phyloP scores from a whole-genome alignment of 2,113 vertebrate genomes.

The Lutjanus erythropterus region DNA sequence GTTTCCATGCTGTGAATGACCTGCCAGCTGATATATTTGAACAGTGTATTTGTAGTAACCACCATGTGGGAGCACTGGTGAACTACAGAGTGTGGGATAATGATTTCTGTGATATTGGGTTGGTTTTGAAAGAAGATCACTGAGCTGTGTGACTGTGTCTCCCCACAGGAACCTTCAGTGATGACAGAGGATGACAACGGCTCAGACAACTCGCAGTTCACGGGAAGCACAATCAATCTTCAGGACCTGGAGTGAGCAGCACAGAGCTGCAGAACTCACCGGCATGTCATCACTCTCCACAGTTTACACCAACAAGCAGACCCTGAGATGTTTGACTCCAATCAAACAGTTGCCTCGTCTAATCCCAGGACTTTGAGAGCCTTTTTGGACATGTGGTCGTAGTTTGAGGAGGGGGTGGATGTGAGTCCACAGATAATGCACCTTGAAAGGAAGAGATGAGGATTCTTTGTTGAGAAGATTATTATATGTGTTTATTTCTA shows the following conservation, averaged over 20 bases:
- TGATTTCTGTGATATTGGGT: neutral
- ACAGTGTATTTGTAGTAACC: too few species aligned
- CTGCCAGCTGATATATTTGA: too few species aligned
- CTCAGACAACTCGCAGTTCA: constrained; percentile 90
- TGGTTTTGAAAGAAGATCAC: neutral
- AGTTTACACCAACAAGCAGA: constrained; percentile 33
- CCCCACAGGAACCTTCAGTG: constrained; percentile 89
- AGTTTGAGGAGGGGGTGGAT: neutral
- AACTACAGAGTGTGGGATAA: neutral
- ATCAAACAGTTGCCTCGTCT: constrained; percentile 5
- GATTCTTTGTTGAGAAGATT: constrained; percentile 23
- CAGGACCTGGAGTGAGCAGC: constrained; percentile 91
- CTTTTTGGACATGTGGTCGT: constrained; percentile 32
- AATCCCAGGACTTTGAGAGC: constrained; percentile 14
- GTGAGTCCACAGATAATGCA: constrained; percentile 56
- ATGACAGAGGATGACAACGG: constrained; percentile 89
- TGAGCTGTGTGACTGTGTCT: neutral
- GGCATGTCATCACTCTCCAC: neutral
- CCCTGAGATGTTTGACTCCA: constrained; percentile 18
- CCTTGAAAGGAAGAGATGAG: constrained; percentile 63
- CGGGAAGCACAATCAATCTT: constrained; percentile 95
- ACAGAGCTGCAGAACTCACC: neutral
- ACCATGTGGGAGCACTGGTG: neutral
- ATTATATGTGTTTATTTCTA: constrained; percentile 17
- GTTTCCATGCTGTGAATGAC: too few species aligned